These are phyloP conservation scores for Drosophila micromelanica DNA, from an alignment of 1,140 invertebrate genomes.

Conservation along the genomic window DNA sequence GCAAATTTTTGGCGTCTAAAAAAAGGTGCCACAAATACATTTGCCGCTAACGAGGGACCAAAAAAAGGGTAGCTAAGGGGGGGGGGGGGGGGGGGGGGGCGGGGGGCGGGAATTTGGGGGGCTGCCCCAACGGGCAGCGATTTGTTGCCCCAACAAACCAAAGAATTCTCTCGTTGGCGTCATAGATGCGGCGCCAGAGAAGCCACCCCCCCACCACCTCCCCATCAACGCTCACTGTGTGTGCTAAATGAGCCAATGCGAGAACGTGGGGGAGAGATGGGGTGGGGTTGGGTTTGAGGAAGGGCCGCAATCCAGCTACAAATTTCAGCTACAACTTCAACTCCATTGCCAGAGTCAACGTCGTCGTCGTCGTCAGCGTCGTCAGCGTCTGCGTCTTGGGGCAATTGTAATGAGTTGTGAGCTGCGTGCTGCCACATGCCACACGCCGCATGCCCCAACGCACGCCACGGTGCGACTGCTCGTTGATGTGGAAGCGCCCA, in stretches of 20 bases:
- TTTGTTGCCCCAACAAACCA: slow-evolving; percentile 36
- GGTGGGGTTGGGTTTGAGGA: neutral
- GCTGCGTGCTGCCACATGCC: slow-evolving; percentile 6
- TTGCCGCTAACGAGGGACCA: slow-evolving; percentile 2
- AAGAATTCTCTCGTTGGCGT: slow-evolving; percentile 45
- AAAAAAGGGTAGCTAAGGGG: neutral
- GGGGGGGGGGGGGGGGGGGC: neutral
- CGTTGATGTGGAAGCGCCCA: slow-evolving; percentile 51
- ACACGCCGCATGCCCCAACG: slow-evolving; percentile 9
- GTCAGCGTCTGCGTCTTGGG: slow-evolving; percentile 11
- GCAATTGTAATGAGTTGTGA: slow-evolving; percentile 46
- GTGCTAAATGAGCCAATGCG: slow-evolving; percentile 58
- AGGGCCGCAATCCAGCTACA: slow-evolving; percentile 2
- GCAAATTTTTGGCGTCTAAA: slow-evolving; percentile 35
- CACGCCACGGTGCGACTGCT: slow-evolving; percentile 8
- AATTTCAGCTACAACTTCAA: slow-evolving; percentile 6
- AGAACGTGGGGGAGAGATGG: neutral
- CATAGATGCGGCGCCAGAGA: slow-evolving; percentile 33
- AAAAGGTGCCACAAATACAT: slow-evolving; percentile 35
- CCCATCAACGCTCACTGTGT: slow-evolving; percentile 15
- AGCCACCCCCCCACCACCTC: neutral
- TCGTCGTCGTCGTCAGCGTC: neutral
- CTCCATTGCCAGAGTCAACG: slow-evolving; percentile 4
- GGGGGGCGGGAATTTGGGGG: neutral
- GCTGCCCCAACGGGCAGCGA: slow-evolving; percentile 15